Evolutionary conservation across 2,888 invertebrate genomes (phyloP), one percentile per base, ranked within the genome.

Genomic region (Gastracanthus pulcherrimus): DNA sequence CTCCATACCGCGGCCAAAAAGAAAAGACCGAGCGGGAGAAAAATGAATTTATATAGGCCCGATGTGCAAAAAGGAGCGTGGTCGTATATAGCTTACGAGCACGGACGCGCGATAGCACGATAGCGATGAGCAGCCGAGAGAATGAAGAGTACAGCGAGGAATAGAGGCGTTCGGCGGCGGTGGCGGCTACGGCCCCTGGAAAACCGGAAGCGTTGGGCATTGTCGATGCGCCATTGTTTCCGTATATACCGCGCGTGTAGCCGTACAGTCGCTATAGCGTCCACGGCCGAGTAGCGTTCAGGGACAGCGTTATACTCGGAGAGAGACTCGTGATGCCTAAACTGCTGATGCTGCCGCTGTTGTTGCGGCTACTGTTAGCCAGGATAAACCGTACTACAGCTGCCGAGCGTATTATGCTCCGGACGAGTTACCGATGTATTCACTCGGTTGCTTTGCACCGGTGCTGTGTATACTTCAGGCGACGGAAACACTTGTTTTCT

Each of bases 171-270:
- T 26, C 60, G 23, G 26, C 45, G 4, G 29, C n/a, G 45, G 67
- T 29, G 45, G 31, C n/a, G 2, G 19, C 31, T 16, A n/a, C 55
- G 29, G 31, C 29, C 19, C 55, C 26, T 69, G 69, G 51, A 71
- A 72, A 81, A 84, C 86, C 84, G 87, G 87, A 87, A 86, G 87
- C 83, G 77, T 75, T 81, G 82, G 62, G 85, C 83, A 84, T 85
- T 85, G 83, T 82, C 84, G 82, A 85, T 80, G 84, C 80, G 75
- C 84, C 70, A 86, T 87, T 87, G 87, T 86, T 74, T 83, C 86
- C 81, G 76, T 19, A 26, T 55, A 55, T 23, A 3, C 19, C 6
- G 70, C 64, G 69, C 64, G 82, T n/a, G n/a, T n/a, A n/a, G 80
- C 9, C 11, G 34, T 45, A 69, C 16, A 38, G 1, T 34, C 19